A percentile compares a stretch with the other conserved stretches of the same genome.
Evolutionary conservation across 2,113 vertebrate species (phyloP).

Genomic region (Vulpes vulpes): DNA sequence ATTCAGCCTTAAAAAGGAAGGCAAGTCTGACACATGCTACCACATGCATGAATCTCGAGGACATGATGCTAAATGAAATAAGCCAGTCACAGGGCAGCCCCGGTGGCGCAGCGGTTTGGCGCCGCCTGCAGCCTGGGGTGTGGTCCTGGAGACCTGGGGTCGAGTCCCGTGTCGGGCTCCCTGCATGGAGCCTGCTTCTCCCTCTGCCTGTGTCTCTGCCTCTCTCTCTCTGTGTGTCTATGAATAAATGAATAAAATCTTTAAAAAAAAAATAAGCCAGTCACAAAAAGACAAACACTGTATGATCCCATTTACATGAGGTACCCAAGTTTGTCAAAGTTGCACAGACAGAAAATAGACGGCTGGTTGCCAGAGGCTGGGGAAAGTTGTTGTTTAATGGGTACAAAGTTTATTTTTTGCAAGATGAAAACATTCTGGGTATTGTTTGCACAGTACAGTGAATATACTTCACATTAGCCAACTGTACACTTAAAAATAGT

Average conservation of each 20-base stretch:
- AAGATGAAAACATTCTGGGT: neutral
- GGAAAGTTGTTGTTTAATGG: neutral
- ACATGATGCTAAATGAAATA: neutral
- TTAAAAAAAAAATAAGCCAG: neutral
- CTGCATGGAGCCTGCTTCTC: too few relatives aligned
- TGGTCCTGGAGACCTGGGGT: too few relatives aligned
- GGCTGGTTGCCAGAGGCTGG: neutral
- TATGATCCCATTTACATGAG: neutral
- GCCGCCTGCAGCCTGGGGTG: too few relatives aligned
- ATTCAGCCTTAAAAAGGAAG: slow-evolving; percentile 17
- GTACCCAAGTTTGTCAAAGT: neutral
- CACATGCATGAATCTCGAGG: neutral
- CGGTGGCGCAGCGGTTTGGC: too few relatives aligned
- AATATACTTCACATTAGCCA: neutral
- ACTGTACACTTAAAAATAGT: slow-evolving; percentile 1
- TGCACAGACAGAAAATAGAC: neutral
- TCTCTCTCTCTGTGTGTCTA: too few relatives aligned
- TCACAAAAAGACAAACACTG: neutral
- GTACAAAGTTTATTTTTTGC: neutral
- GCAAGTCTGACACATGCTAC: neutral
- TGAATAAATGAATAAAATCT: too few relatives aligned
- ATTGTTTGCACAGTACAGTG: neutral
- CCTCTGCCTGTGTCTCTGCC: too few relatives aligned
- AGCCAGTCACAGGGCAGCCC: neutral
- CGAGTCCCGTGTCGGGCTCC: too few relatives aligned